Conservation (phyloP, 2,888 invertebrate genomes). For the Drosophila atroscutellata region DNA sequence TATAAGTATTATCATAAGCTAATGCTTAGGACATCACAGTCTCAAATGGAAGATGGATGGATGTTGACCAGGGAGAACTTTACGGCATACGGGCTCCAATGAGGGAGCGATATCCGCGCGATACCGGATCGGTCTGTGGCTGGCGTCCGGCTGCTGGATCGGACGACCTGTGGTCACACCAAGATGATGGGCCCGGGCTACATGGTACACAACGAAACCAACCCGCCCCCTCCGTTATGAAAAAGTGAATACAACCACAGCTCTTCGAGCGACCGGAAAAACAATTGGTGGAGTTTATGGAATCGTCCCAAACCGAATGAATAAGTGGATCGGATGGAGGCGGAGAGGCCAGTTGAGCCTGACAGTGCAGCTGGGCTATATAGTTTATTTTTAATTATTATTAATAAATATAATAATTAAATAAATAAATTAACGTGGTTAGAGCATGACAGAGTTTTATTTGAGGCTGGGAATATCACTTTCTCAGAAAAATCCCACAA, state of each 20-base stretch:
- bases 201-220: not conserved
- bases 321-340: not conserved
- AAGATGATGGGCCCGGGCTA: not conserved
- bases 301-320: not conserved
- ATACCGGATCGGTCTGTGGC: not conserved
- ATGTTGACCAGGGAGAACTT: not conserved
- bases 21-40: slow-evolving; percentile 2
- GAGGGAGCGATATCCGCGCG: too few relatives aligned
- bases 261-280: not conserved
- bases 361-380: slow-evolving; percentile 8
- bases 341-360: slow-evolving; percentile 1
- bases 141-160: not conserved
- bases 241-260: not conserved
- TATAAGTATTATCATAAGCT: slow-evolving; percentile 19
- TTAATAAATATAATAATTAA: slow-evolving; percentile 10
- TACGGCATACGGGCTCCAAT: not conserved
- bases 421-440: slow-evolving; percentile 11
- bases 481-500: not conserved
- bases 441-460: not conserved
- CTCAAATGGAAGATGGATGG: not conserved
- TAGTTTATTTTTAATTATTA: slow-evolving; percentile 11
- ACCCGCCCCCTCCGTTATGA: not conserved
- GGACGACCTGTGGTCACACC: not conserved
- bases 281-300: not conserved
- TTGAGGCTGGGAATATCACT: not conserved